Percentiles rank a stretch among this genome's conserved stretches.
These are phyloP conservation scores for Perca schrenkii DNA, from an alignment of 2,113 vertebrate genomes.

Conservation along the genomic window DNA sequence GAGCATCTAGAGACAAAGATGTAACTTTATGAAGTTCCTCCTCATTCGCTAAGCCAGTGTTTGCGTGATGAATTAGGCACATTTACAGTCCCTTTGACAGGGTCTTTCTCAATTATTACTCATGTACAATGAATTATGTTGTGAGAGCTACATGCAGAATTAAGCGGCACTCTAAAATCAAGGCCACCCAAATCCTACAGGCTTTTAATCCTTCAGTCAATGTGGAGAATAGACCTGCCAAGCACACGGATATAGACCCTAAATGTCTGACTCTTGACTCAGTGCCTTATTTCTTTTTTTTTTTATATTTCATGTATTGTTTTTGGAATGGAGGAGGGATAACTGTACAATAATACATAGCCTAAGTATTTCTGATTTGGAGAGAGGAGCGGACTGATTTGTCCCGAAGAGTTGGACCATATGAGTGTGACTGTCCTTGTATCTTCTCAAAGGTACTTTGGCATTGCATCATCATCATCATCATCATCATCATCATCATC, in stretches of 20 bases:
- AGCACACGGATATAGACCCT: conserved; percentile 21
- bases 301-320: conserved; percentile 20
- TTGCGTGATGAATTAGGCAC: conserved; percentile 40
- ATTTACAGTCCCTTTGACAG: conserved; percentile 31
- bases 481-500: background rate
- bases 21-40: conserved; percentile 26
- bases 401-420: background rate
- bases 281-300: conserved; percentile 9
- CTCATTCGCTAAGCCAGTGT: conserved; percentile 20
- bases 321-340: conserved; percentile 9
- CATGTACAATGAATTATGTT: conserved; percentile 72
- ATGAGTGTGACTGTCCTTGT: conserved; percentile 2
- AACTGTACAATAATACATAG: conserved; percentile 21
- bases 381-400: background rate
- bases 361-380: conserved; percentile 11
- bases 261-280: conserved; percentile 43
- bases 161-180: conserved; percentile 60
- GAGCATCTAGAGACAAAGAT: conserved; percentile 27
- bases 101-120: conserved; percentile 62
- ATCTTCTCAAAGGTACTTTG: conserved; percentile 38
- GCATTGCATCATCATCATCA: background rate
- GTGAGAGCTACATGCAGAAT: conserved; percentile 70
- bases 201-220: conserved; percentile 59
- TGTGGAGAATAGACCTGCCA: conserved; percentile 39
- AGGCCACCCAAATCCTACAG: conserved; percentile 62